Percentiles rank a stretch among this genome's conserved stretches.
Conservation (phyloP, 1,140 invertebrate species). For the Solenopsis invicta region DNA sequence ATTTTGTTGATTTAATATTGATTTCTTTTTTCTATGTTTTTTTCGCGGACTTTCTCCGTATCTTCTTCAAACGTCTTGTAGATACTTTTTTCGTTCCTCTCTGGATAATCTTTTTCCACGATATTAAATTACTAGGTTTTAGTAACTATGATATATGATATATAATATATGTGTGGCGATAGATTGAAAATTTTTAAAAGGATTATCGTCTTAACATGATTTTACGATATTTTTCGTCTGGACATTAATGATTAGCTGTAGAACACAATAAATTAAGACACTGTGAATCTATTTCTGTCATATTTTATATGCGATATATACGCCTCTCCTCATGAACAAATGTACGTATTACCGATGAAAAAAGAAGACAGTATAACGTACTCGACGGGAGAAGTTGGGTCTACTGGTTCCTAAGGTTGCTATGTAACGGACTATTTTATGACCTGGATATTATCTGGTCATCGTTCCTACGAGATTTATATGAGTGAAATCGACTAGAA, state of each 20-base stretch:
- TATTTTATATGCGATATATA: conserved; percentile 15
- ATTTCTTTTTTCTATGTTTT: no score
- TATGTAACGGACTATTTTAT: conserved; percentile 62
- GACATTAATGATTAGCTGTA: background rate
- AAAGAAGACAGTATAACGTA: conserved; percentile 20
- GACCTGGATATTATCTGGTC: conserved; percentile 63
- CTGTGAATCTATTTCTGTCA: background rate
- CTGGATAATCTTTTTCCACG: background rate
- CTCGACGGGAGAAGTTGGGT: conserved; percentile 19
- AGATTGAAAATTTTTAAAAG: background rate
- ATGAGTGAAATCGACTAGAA: conserved; percentile 60
- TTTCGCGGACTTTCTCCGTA: background rate
- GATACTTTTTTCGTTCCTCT: background rate
- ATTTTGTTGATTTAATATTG: no score
- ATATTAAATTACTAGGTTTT: conserved; percentile 11
- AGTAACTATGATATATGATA: background rate
- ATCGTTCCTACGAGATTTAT: conserved; percentile 56
- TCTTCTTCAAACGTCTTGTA: background rate
- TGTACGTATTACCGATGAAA: background rate
- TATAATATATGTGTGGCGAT: background rate
- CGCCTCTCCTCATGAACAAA: conserved; percentile 4
- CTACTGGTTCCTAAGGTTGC: conserved; percentile 41
- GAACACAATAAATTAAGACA: background rate
- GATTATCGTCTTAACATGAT: background rate
- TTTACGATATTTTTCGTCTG: background rate